Evolutionary conservation across 64 coral and sea anemone genomes (phyloP).

Genomic region (Actinia equina): DNA sequence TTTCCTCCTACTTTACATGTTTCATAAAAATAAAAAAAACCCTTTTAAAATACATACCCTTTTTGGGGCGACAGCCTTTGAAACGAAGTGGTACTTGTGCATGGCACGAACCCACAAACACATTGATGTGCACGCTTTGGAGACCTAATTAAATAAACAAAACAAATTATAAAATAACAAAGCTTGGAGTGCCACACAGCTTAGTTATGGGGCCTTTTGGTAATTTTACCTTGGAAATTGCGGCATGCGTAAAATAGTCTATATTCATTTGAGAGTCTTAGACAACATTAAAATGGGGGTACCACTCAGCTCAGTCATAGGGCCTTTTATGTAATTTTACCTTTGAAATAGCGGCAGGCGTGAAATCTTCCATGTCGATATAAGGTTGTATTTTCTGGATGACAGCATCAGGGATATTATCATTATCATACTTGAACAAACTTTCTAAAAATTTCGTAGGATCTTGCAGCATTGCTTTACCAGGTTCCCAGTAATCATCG

Average conservation of each 20-base stretch:
- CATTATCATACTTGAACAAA: slow-evolving; percentile 96
- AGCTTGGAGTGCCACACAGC: not conserved
- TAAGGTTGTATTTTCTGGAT: slow-evolving; percentile 96
- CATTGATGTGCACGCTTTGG: slow-evolving; percentile 97
- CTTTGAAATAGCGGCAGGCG: slow-evolving; percentile 85
- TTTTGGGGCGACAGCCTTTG: slow-evolving; percentile 95
- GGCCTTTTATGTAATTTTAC: slow-evolving; percentile 8
- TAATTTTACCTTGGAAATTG: slow-evolving; percentile 74
- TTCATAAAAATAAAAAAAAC: not conserved
- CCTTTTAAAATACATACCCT: slow-evolving; percentile 43
- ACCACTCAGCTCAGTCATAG: too few relatives aligned
- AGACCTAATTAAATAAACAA: slow-evolving; percentile 54
- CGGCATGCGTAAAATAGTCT: slow-evolving; percentile 87
- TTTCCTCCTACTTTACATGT: too few relatives aligned
- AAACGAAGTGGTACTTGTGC: slow-evolving; percentile 99
- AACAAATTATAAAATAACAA: not conserved
- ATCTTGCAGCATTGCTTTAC: slow-evolving; percentile 96
- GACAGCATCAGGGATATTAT: slow-evolving; percentile 86
- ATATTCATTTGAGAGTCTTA: slow-evolving; percentile 93
- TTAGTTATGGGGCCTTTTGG: not conserved
- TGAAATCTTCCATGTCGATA: slow-evolving; percentile 98
- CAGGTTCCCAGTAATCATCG: slow-evolving; percentile 98
- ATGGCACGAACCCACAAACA: slow-evolving; percentile 96
- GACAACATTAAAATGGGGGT: not conserved
- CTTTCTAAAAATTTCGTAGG: slow-evolving; percentile 90